Percentiles rank a stretch among this genome's conserved stretches.
phyloP scores from a whole-genome alignment of 2,113 vertebrate species.

The Apus apus region DNA sequence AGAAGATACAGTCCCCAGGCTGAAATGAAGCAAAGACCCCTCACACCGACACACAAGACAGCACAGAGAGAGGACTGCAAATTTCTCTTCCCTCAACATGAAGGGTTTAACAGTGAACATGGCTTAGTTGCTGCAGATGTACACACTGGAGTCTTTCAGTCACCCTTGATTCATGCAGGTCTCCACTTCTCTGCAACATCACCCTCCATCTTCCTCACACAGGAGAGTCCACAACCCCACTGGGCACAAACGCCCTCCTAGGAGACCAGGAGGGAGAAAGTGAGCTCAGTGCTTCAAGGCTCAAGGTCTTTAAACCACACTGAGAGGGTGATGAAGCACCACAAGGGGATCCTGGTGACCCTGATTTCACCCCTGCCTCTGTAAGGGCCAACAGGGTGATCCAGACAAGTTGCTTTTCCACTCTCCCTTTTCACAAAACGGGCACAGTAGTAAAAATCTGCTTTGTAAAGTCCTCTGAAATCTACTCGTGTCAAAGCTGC shows the following conservation, averaged over 20 bases:
- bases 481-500: neutral
- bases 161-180: rapidly evolving
- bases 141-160: neutral
- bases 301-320: neutral
- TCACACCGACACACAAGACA: neutral
- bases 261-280: neutral
- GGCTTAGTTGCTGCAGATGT: neutral
- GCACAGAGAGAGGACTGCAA: neutral
- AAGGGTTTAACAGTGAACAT: neutral
- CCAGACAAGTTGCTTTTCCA: neutral
- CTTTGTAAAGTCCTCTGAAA: neutral
- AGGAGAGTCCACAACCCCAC: neutral
- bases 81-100: rapidly evolving
- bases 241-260: rapidly evolving
- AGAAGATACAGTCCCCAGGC: neutral
- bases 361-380: neutral
- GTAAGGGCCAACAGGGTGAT: neutral
- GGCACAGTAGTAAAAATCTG: neutral
- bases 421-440: neutral
- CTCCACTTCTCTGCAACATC: neutral
- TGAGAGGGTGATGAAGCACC: neutral
- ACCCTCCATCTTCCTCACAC: neutral
- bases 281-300: neutral
- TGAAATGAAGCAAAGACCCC: neutral
- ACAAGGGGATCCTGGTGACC: neutral